phyloP scores from a whole-genome alignment of 2,113 vertebrate genomes.

The Dasyprocta punctata region DNA sequence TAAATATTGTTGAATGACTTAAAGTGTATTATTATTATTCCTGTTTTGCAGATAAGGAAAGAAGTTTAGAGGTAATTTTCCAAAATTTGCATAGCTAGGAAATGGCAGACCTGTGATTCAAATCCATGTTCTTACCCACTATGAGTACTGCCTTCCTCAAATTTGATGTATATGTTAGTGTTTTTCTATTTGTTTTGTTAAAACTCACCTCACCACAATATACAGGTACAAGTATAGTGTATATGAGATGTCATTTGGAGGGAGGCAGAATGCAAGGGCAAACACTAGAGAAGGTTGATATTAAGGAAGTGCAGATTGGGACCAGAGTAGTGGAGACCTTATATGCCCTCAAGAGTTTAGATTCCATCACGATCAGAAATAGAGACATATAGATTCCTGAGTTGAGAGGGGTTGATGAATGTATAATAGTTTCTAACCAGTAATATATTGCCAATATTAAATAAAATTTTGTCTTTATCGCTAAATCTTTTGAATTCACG shows the following conservation, averaged over 20 bases:
- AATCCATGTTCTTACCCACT: neutral
- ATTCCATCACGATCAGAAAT: neutral
- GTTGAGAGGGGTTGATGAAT: neutral
- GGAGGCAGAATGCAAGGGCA: neutral
- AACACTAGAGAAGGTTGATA: neutral
- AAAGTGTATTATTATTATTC: neutral
- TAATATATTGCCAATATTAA: neutral
- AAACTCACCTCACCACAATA: neutral
- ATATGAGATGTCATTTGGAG: neutral
- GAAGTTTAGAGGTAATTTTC: neutral
- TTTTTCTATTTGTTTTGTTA: slow-evolving; percentile 18
- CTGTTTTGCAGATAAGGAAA: slow-evolving; percentile 22
- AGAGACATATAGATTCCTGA: neutral
- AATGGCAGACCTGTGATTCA: neutral
- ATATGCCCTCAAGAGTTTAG: slow-evolving; percentile 12
- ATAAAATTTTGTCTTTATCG: neutral
- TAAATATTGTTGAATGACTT: slow-evolving; percentile 4
- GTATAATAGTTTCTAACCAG: neutral
- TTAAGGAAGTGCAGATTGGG: neutral
- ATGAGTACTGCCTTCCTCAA: neutral
- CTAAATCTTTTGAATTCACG: neutral
- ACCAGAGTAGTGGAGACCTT: neutral
- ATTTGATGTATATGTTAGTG: neutral
- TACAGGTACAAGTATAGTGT: neutral
- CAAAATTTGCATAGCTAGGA: neutral